Conservation (phyloP, 1,140 invertebrate genomes). For the Oedothorax gibbosus region DNA sequence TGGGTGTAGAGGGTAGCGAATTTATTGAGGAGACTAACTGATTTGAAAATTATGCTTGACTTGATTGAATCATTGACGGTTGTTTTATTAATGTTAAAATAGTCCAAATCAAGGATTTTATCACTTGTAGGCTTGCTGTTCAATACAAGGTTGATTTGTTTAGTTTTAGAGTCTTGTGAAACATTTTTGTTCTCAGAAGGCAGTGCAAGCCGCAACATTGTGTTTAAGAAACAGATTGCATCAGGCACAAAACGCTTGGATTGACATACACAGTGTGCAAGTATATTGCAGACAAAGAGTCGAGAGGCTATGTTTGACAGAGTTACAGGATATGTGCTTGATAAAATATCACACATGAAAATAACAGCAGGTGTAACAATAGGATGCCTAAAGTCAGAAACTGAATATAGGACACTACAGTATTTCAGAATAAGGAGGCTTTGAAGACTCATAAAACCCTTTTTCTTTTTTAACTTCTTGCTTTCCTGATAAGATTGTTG, state of each 20-base stretch:
- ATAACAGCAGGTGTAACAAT: slow-evolving; percentile 85
- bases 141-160: slow-evolving; percentile 2
- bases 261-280: slow-evolving; percentile 82
- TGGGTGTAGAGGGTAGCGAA: slow-evolving; percentile 66
- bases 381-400: slow-evolving; percentile 88
- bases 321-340: slow-evolving; percentile 74
- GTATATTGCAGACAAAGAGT: slow-evolving; percentile 80
- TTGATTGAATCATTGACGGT: slow-evolving; percentile 9
- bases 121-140: not conserved
- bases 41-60: slow-evolving; percentile 38
- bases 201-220: not conserved
- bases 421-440: slow-evolving; percentile 80
- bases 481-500: slow-evolving; percentile 76
- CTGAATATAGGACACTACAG: slow-evolving; percentile 78
- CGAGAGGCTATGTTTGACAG: slow-evolving; percentile 80
- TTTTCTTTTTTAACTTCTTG: slow-evolving; percentile 66
- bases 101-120: not conserved
- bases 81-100: not conserved
- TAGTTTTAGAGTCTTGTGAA: not conserved
- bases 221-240: slow-evolving; percentile 37
- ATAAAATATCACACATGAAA: slow-evolving; percentile 85
- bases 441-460: slow-evolving; percentile 77
- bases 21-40: slow-evolving; percentile 63
- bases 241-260: slow-evolving; percentile 86
- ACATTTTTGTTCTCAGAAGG: not conserved